phyloP scores from a whole-genome alignment of 2,888 invertebrate species.

The Acrobasis suavella region DNA sequence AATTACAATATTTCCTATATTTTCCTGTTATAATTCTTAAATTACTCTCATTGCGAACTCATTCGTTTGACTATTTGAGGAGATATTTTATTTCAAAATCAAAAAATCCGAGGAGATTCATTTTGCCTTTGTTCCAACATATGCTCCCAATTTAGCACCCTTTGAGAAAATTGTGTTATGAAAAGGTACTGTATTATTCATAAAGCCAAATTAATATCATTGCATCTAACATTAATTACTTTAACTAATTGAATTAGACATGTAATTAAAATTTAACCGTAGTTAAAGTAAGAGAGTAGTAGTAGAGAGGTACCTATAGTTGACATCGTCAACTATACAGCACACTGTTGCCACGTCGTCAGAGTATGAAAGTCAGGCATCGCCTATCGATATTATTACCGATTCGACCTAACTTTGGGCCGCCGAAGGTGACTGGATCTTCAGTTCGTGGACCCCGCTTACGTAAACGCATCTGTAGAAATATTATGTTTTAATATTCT shows the following conservation, averaged over 20 bases:
- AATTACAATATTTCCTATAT: too few relatives aligned
- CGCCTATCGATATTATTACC: constrained; percentile 68
- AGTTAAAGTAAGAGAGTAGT: background rate
- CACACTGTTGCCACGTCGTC: constrained; percentile 37
- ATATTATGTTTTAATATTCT: constrained; percentile 40
- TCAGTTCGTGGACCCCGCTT: constrained; percentile 73
- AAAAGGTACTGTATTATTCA: too few relatives aligned
- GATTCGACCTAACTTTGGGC: constrained; percentile 75
- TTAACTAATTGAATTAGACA: too few relatives aligned
- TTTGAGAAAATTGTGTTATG: background rate
- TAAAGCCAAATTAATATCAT: too few relatives aligned
- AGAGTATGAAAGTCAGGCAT: constrained; percentile 49
- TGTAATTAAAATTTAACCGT: background rate
- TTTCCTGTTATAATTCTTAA: too few relatives aligned
- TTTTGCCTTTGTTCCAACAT: background rate
- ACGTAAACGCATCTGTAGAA: constrained; percentile 73
- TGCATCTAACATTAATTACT: too few relatives aligned
- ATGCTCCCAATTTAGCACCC: background rate
- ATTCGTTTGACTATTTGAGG: too few relatives aligned
- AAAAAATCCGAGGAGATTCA: background rate
- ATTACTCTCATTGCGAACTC: too few relatives aligned
- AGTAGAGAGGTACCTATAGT: too few relatives aligned
- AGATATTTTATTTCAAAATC: background rate
- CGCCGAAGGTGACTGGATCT: constrained; percentile 67
- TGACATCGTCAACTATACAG: constrained; percentile 49